Conservation (phyloP, 2,888 invertebrate species). For the Leptinotarsa rubiginosa region DNA sequence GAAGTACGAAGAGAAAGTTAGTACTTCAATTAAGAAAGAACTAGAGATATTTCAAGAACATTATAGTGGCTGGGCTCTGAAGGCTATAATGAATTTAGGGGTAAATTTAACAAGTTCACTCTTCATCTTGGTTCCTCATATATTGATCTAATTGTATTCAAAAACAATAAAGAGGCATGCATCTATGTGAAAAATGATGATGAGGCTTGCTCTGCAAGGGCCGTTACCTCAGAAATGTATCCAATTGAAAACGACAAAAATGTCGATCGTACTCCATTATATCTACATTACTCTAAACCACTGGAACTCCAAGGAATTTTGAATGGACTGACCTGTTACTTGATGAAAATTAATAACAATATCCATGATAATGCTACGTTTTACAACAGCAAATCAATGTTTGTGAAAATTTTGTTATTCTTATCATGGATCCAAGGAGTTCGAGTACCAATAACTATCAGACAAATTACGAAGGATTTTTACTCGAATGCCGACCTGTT, state of each 20-base stretch:
- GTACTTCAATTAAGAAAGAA: constrained; percentile 38
- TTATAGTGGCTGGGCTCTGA: constrained; percentile 48
- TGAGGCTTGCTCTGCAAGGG: constrained; percentile 51
- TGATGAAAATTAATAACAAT: too few species aligned
- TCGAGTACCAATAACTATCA: too few species aligned
- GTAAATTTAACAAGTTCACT: constrained; percentile 49
- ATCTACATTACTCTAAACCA: neutral
- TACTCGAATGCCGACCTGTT: too few species aligned
- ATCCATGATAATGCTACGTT: too few species aligned
- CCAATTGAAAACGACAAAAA: constrained; percentile 27
- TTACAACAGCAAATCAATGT: too few species aligned
- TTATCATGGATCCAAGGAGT: too few species aligned
- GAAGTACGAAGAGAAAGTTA: constrained; percentile 44
- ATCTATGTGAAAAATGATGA: constrained; percentile 53
- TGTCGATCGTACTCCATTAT: neutral
- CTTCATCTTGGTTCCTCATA: constrained; percentile 44
- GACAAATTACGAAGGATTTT: too few species aligned
- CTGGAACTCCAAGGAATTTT: neutral
- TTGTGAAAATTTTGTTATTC: too few species aligned
- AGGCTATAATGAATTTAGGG: constrained; percentile 42
- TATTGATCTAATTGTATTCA: constrained; percentile 44
- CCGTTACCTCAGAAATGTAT: constrained; percentile 48
- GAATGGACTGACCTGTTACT: too few species aligned
- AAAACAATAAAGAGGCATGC: constrained; percentile 45
- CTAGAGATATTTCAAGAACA: constrained; percentile 51